These are phyloP conservation scores for Sinotaia quadrata DNA, from an alignment of 2,888 invertebrate species.

Conservation along the genomic window DNA sequence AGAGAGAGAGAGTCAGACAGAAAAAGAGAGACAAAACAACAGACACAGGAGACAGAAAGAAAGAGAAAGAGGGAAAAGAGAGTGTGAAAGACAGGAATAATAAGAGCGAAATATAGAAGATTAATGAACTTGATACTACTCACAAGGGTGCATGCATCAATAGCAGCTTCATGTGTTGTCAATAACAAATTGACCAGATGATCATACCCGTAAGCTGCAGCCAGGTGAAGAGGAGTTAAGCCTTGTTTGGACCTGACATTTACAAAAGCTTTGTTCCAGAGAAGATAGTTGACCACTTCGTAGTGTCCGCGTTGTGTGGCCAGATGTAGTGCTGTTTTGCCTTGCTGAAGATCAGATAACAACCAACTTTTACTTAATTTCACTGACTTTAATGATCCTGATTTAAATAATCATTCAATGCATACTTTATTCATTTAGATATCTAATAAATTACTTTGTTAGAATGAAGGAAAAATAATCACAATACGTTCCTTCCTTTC, in stretches of 20 bases:
- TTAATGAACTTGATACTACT: conserved; percentile 33
- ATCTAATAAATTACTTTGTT: no score
- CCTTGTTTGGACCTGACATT: conserved; percentile 99
- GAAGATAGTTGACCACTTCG: conserved; percentile 78
- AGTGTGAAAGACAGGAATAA: no score
- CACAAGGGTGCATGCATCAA: conserved; percentile 92
- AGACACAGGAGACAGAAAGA: no score
- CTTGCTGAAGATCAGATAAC: conserved; percentile 59
- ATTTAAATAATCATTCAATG: no score
- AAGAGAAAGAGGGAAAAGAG: not conserved
- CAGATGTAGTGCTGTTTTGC: conserved; percentile 91
- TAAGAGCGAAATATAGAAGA: conserved; percentile 1
- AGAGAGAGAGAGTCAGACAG: no score
- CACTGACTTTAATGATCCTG: no score
- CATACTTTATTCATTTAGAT: no score
- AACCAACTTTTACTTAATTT: no score
- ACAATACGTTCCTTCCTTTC: no score
- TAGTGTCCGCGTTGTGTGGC: conserved; percentile 90
- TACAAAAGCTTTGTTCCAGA: conserved; percentile 97
- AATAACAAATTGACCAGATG: conserved; percentile 91
- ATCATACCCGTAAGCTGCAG: conserved; percentile 95
- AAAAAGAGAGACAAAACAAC: no score
- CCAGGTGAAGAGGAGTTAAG: conserved; percentile 95
- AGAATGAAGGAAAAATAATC: no score
- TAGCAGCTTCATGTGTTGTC: conserved; percentile 93